Evolutionary conservation across 1,140 invertebrate genomes (phyloP), one percentile per base, ranked within the genome.

Genomic region (Drosophila rhopaloa): DNA sequence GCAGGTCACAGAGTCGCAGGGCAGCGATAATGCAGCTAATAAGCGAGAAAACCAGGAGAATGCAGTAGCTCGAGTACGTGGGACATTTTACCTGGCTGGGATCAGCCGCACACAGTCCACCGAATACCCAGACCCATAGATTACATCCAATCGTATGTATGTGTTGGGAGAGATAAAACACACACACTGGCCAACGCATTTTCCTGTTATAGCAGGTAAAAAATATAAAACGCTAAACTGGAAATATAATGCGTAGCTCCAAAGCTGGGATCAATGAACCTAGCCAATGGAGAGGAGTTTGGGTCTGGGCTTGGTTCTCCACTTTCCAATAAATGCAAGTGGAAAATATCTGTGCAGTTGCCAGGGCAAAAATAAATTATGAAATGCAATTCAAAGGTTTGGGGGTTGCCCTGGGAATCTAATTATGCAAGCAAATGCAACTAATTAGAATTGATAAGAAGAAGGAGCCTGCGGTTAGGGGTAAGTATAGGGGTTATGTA

Each of bases 151-250:
- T 44, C 35, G 51, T 37, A 35, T 54, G 57, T 37, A 35, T 54
- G 68, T 41, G 48, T 44, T 46, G 38, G 19, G 24, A 35, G 57
- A 83, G 83, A 89, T 86, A 86, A 86, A 85, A 83, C 2, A 38
- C 29, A 41, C 76, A 66, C 53, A 76, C 63, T 46, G 44, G 53
- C 68, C 71, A 44, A 78, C 63, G 71, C 76, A 88, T 84, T 88
- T 88, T 88, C 84, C 84, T 89, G 80, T 81, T 84, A 75, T 62
- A 61, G 71, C 84, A 88, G 84, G 84, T 89, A 89, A 85, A 90
- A 66, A 67, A 83, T 80, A 78, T 89, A 83, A 86, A 83, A 86
- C 84, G 76, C 43, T 79, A 86, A 86, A 86, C 83, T 86, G 83
- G 83, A 86, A 86, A 89, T 83, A 75, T 79, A 86, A 86, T 86